Conservation (phyloP, 2,113 vertebrate species). For the Halcyon senegalensis region DNA sequence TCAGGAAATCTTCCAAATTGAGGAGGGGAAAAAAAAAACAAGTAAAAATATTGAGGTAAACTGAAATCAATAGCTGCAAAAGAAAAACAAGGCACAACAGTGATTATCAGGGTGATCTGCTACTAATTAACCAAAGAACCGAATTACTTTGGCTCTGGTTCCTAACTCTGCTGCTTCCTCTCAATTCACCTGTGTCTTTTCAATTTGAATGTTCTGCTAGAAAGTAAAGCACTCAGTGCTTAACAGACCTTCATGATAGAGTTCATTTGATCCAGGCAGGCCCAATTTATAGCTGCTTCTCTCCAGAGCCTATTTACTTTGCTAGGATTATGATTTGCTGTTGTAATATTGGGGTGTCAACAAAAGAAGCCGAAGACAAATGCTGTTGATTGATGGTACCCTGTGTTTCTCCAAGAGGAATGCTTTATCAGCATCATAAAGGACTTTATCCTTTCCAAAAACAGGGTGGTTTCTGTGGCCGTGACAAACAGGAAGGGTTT, state of each 20-base stretch:
- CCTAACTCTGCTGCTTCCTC: background rate
- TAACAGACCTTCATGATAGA: slow-evolving; percentile 65
- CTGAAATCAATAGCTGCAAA: background rate
- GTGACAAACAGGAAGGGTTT: slow-evolving; percentile 27
- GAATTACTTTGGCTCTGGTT: slow-evolving; percentile 4
- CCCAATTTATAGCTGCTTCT: slow-evolving; percentile 66
- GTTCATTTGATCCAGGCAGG: slow-evolving; percentile 68
- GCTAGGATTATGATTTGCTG: slow-evolving; percentile 76
- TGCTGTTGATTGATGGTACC: slow-evolving; percentile 68
- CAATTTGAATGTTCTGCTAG: slow-evolving; percentile 47
- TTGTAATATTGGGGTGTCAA: slow-evolving; percentile 73
- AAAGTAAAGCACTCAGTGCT: slow-evolving; percentile 50
- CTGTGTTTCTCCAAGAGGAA: slow-evolving; percentile 59
- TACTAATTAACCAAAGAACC: slow-evolving; percentile 30
- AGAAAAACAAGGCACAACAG: background rate
- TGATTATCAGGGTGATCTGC: slow-evolving; percentile 12
- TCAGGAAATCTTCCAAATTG: background rate
- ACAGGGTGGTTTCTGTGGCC: background rate
- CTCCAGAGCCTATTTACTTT: slow-evolving; percentile 74
- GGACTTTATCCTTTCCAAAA: slow-evolving; percentile 60
- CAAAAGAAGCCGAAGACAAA: slow-evolving; percentile 66
- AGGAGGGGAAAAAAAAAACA: background rate
- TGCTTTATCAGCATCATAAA: slow-evolving; percentile 71
- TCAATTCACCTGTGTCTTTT: background rate
- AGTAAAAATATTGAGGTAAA: background rate